phyloP scores from a whole-genome alignment of 2,797 vertebrate species.

The Threskiornis aethiopicus region DNA sequence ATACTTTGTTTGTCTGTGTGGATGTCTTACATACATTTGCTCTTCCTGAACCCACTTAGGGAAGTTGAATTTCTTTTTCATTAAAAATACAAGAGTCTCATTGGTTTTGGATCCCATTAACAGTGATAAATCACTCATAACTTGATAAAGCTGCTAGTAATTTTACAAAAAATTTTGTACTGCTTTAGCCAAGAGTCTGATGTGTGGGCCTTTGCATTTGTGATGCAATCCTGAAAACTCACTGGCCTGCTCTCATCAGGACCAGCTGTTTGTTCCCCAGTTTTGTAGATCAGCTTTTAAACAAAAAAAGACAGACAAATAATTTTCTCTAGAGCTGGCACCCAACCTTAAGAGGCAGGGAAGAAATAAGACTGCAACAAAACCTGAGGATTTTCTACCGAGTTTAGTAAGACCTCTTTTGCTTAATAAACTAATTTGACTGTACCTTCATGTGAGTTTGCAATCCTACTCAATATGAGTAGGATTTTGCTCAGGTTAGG shows the following conservation, averaged over 20 bases:
- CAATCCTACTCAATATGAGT: background rate
- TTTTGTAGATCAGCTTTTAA: conserved; percentile 1
- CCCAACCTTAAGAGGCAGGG: background rate
- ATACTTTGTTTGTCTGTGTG: background rate
- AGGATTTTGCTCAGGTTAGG: background rate
- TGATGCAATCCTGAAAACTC: conserved; percentile 37
- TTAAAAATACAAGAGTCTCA: background rate
- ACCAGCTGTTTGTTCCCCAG: background rate
- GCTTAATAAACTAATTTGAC: background rate
- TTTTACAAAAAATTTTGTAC: conserved; percentile 53
- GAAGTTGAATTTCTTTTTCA: background rate
- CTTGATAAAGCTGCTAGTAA: conserved; percentile 36
- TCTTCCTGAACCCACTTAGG: background rate
- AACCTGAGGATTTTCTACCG: background rate
- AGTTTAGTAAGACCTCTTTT: background rate
- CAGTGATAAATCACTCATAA: conserved; percentile 34
- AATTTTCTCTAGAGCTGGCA: background rate
- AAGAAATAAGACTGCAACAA: background rate
- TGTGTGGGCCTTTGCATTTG: background rate
- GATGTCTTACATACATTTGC: background rate
- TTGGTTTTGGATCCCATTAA: conserved; percentile 11
- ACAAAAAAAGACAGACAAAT: background rate
- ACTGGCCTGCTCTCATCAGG: background rate
- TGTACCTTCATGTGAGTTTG: background rate
- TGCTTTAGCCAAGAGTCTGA: conserved; percentile 34